These are phyloP conservation scores for Enteromius paludinosus DNA, from an alignment of 2,797 vertebrate genomes.

Conservation along the genomic window DNA sequence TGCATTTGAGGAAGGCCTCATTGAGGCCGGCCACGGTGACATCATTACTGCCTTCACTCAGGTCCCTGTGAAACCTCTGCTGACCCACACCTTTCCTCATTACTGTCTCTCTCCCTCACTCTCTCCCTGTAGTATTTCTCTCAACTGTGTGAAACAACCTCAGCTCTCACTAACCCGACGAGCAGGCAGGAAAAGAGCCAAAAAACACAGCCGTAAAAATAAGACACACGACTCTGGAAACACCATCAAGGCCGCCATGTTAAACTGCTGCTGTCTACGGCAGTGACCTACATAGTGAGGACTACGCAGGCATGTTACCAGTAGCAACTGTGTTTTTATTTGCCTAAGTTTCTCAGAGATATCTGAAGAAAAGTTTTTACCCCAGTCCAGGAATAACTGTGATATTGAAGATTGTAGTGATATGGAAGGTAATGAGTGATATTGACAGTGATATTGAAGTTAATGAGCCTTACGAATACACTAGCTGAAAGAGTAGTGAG, in stretches of 20 bases:
- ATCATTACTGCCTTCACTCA: constrained; percentile 56
- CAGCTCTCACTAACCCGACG: constrained; percentile 44
- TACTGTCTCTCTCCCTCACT: constrained; percentile 26
- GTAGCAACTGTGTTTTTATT: constrained; percentile 49
- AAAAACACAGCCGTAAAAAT: constrained; percentile 80
- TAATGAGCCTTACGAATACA: background rate
- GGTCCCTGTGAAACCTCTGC: constrained; percentile 44
- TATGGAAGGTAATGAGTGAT: too few species aligned
- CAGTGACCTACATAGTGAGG: constrained; percentile 62
- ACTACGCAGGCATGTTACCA: constrained; percentile 48
- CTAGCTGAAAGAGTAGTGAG: background rate
- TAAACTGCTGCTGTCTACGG: constrained; percentile 62
- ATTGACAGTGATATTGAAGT: background rate
- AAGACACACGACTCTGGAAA: constrained; percentile 79
- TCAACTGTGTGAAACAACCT: constrained; percentile 53
- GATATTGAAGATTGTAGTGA: background rate
- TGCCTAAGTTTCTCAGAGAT: background rate
- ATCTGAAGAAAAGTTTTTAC: background rate
- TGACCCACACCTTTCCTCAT: constrained; percentile 50
- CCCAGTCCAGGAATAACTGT: background rate
- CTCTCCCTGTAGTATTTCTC: constrained; percentile 59
- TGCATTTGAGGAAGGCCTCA: constrained; percentile 49
- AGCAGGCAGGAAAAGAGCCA: constrained; percentile 72
- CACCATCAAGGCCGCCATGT: constrained; percentile 70
- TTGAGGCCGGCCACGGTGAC: constrained; percentile 51